A percentile compares a stretch with the other conserved stretches of the same genome.
Evolutionary conservation across 2,888 invertebrate genomes (phyloP).

Genomic region (Nemotelus pantherinus): DNA sequence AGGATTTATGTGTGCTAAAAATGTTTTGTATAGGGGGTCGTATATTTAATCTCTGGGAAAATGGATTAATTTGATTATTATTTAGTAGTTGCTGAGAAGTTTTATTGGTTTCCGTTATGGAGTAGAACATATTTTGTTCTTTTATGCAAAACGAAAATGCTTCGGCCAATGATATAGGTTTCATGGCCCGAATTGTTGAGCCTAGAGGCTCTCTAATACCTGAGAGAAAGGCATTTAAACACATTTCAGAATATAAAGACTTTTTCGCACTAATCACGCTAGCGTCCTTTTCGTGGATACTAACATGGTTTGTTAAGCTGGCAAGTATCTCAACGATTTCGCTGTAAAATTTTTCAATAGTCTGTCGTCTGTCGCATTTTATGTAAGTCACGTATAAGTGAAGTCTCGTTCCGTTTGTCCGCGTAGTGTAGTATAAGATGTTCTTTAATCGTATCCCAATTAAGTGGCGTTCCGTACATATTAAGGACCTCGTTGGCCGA

Average conservation of each 20-base stretch:
- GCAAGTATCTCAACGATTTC: background rate
- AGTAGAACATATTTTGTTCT: background rate
- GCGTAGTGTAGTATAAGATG: no score
- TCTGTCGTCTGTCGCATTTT: slow-evolving; percentile 1
- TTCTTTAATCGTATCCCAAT: no score
- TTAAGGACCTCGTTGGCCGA: background rate
- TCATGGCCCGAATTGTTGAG: background rate
- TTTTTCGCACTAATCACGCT: background rate
- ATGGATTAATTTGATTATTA: background rate
- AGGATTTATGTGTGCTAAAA: background rate
- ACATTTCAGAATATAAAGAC: slow-evolving; percentile 2
- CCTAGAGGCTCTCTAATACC: background rate
- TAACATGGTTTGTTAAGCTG: background rate
- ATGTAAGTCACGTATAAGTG: background rate
- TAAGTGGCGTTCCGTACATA: no score
- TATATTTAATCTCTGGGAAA: background rate
- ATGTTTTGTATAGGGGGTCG: background rate
- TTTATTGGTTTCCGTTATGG: background rate
- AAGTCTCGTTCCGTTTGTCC: no score
- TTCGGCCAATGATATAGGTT: background rate
- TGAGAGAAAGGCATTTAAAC: background rate
- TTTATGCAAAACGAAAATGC: background rate
- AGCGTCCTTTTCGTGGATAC: background rate
- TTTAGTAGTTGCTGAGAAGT: background rate
- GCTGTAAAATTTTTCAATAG: slow-evolving; percentile 1